Evolutionary conservation across 2,797 vertebrate genomes (phyloP).

Genomic region (Pelodytes ibericus): DNA sequence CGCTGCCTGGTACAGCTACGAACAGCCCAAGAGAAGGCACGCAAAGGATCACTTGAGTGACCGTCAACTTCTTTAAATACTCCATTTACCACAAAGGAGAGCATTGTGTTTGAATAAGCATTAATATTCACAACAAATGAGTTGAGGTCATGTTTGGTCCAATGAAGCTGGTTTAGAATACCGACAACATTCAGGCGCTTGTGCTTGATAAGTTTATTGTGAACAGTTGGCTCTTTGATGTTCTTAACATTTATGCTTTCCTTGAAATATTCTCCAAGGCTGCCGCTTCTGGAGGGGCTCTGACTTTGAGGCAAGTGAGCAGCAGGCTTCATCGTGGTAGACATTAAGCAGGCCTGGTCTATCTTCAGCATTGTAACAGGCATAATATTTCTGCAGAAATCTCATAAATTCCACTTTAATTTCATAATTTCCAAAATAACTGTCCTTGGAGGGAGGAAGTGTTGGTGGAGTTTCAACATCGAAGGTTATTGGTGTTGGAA

Average conservation of each 20-base stretch:
- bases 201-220: slow-evolving; percentile 85
- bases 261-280: slow-evolving; percentile 84
- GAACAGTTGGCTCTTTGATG: slow-evolving; percentile 80
- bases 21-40: too few relatives aligned
- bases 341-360: slow-evolving; percentile 86
- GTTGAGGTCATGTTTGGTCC: slow-evolving; percentile 86
- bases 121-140: slow-evolving; percentile 88
- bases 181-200: slow-evolving; percentile 87
- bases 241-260: slow-evolving; percentile 87
- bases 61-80: too few relatives aligned
- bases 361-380: slow-evolving; percentile 86
- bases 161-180: slow-evolving; percentile 90
- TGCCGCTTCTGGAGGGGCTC: slow-evolving; percentile 70
- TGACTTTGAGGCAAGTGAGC: slow-evolving; percentile 81
- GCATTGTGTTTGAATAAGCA: too few relatives aligned
- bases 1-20: too few relatives aligned
- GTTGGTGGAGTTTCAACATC: slow-evolving; percentile 83
- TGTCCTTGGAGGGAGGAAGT: slow-evolving; percentile 86
- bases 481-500: slow-evolving; percentile 87
- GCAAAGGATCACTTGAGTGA: too few relatives aligned
- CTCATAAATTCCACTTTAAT: slow-evolving; percentile 81
- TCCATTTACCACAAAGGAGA: too few relatives aligned
- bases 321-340: slow-evolving; percentile 88
- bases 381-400: slow-evolving; percentile 87
- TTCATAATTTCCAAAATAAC: slow-evolving; percentile 83